Percentiles rank a stretch among this genome's conserved stretches.
Evolutionary conservation across 2,113 vertebrate species (phyloP).

Genomic region (Lepisosteus osseus): DNA sequence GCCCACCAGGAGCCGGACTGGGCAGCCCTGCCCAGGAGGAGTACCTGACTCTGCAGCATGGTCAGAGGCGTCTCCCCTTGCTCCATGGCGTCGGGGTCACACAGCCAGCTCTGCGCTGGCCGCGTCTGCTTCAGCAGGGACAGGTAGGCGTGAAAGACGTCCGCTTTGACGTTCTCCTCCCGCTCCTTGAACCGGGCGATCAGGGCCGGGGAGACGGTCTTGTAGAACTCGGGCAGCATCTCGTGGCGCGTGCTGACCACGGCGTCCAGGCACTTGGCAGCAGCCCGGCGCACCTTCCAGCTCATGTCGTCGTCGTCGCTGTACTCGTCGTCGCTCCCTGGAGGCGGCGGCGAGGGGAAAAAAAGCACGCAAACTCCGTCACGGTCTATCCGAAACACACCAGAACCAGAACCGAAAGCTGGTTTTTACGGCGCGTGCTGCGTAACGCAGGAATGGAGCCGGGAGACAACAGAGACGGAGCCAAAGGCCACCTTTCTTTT

Average conservation of each 20-base stretch:
- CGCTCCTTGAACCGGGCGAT: conserved; percentile 96
- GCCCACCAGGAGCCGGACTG: no score
- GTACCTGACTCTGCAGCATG: conserved; percentile 96
- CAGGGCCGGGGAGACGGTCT: conserved; percentile 91
- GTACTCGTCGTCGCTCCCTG: conserved; percentile 96
- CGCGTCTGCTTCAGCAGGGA: conserved; percentile 96
- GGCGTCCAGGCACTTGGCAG: conserved; percentile 93
- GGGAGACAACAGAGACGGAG: no score
- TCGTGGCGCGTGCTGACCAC: conserved; percentile 96
- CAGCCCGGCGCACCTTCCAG: conserved; percentile 95
- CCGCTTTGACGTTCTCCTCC: conserved; percentile 97
- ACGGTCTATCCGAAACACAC: neutral
- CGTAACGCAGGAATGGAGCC: no score
- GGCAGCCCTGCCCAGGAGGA: no score
- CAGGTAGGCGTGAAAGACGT: conserved; percentile 96
- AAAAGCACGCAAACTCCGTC: neutral
- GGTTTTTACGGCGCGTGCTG: no score
- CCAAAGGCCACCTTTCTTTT: no score
- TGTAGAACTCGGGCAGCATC: conserved; percentile 97
- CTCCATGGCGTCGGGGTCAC: conserved; percentile 97
- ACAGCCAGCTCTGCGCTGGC: conserved; percentile 94
- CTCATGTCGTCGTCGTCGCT: conserved; percentile 98
- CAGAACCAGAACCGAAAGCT: neutral
- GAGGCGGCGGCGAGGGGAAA: neutral
- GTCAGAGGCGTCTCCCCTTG: conserved; percentile 95